phyloP scores from a whole-genome alignment of 2,797 vertebrate genomes.

The Crotalus adamanteus region DNA sequence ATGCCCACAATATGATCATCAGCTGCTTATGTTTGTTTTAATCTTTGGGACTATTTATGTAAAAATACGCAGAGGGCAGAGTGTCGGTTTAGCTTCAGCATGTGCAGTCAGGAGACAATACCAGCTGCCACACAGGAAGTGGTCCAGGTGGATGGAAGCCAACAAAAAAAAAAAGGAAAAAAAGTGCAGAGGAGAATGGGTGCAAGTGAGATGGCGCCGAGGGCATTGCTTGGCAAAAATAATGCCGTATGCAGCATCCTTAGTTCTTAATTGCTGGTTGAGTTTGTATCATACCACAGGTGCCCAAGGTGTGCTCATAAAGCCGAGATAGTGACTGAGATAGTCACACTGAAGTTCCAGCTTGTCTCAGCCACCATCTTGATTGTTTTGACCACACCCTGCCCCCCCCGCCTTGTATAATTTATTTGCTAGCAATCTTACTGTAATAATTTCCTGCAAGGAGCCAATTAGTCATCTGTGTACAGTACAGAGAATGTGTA shows the following conservation, averaged over 20 bases:
- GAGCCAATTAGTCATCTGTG: not conserved
- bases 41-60: slow-evolving; percentile 40
- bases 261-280: slow-evolving; percentile 22
- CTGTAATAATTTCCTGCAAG: not conserved
- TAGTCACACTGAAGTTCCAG: not conserved
- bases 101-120: slow-evolving; percentile 50
- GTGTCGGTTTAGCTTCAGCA: slow-evolving; percentile 47
- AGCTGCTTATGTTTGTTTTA: slow-evolving; percentile 56
- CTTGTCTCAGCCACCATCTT: not conserved
- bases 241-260: slow-evolving; percentile 19
- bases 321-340: not conserved
- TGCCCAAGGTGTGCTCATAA: not conserved
- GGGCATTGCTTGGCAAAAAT: slow-evolving; percentile 44
- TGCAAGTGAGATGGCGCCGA: slow-evolving; percentile 52
- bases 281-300: slow-evolving; percentile 10
- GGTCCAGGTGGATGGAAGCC: slow-evolving; percentile 45
- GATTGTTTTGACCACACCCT: not conserved
- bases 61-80: slow-evolving; percentile 46
- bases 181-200: not conserved
- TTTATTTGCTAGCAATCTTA: not conserved
- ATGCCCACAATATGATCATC: slow-evolving; percentile 22
- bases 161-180: not conserved
- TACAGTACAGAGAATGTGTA: not conserved
- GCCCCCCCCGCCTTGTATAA: not conserved
- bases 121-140: slow-evolving; percentile 57